Conservation (phyloP, 2,113 vertebrate species). For the Macrotus californicus region DNA sequence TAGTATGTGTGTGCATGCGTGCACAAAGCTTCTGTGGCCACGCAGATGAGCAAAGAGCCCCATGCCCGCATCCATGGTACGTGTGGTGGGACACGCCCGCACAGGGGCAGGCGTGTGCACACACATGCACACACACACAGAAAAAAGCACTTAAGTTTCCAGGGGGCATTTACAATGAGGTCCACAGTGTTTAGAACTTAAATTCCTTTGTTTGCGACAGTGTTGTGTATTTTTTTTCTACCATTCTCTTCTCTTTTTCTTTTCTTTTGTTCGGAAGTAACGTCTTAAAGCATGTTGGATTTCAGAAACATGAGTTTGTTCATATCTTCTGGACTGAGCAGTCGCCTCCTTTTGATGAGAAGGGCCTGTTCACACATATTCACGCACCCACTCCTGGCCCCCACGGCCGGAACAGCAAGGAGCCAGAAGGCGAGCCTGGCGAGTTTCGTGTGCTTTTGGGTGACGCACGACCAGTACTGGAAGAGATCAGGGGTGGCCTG, state of each 20-base stretch:
- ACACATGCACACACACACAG: slow-evolving; percentile 58
- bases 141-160: slow-evolving; percentile 85
- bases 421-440: slow-evolving; percentile 97
- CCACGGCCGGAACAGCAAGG: slow-evolving; percentile 94
- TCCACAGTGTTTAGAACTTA: slow-evolving; percentile 90
- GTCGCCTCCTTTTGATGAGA: slow-evolving; percentile 92
- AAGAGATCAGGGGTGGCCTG: slow-evolving; percentile 92
- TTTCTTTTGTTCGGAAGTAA: slow-evolving; percentile 60
- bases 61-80: neutral
- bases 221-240: slow-evolving; percentile 76
- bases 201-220: slow-evolving; percentile 85
- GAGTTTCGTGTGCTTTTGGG: slow-evolving; percentile 94
- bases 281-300: slow-evolving; percentile 95
- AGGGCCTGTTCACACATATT: slow-evolving; percentile 96
- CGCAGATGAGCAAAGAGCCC: neutral
- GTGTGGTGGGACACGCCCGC: neutral
- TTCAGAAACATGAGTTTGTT: slow-evolving; percentile 99
- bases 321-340: slow-evolving; percentile 96
- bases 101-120: neutral
- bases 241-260: slow-evolving; percentile 49
- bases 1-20: neutral
- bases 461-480: slow-evolving; percentile 96
- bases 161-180: slow-evolving; percentile 83
- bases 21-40: neutral
- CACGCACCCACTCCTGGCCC: slow-evolving; percentile 90